Evolutionary conservation across 2,888 invertebrate species (phyloP), one percentile per base, ranked within the genome.

Genomic region (Heliothis peltigera): DNA sequence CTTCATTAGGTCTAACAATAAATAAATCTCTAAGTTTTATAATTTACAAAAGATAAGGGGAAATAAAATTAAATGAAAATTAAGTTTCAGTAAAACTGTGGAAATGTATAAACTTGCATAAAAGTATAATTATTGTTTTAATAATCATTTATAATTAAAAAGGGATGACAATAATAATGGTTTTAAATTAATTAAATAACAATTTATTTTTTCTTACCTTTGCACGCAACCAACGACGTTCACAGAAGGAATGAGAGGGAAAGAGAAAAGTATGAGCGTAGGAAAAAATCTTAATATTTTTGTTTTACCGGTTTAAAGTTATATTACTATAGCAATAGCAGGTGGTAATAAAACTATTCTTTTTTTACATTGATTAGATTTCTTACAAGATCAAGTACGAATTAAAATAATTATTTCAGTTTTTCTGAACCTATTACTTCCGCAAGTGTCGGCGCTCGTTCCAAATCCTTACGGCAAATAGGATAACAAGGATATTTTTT

Each of bases 191-290:
- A 39, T 39, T 39, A n/a, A n/a, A 39, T 15, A 43, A 42, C 10
- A 48, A 22, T 21, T 55, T 54, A 62, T 56, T 60, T 56, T 58
- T 15, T 63, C 84, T 83, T 79, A 83, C 83, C 83, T 84, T 72
- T 57, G 62, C 64, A 70, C 72, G 72, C 71, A 70, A 78, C 83
- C 71, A 70, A 78, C 83, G 77, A 77, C 70, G 67, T 71, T 63
- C 54, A 66, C 71, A 60, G 73, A 72, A 62, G 58, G 67, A 70
- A 66, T 68, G 67, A 49, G 48, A 48, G 62, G 67, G 57, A 59
- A 66, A 68, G 56, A 57, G 44, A 63, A 21, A 47, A 47, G 55
- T 59, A 56, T 49, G 68, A 66, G 51, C 32, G 58, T 44, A 58
- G 48, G 17, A 59, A 51, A 28, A 28, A 35, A 56, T 19, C 19